Base-by-base conservation (phyloP, 2,113 vertebrate genomes). In the Elanus axillaris region DNA sequence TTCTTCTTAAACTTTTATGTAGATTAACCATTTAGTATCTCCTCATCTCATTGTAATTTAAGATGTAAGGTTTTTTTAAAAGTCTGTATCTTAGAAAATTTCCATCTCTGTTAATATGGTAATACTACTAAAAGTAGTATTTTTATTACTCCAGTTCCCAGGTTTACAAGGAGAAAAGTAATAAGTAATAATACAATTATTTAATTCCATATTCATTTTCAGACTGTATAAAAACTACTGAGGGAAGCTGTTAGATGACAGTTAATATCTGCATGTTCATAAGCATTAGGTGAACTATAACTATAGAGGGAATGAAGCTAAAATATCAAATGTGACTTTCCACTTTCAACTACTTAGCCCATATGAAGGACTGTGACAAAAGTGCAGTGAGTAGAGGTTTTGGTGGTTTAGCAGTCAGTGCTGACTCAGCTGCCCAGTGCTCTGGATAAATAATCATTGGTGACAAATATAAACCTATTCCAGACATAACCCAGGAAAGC, bases 101-200 rank as follows among this genome's bases (percentile, higher is more conserved):
- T 27, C 75, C n/a, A 40, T 26, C 25, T 83, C 74, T 90, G 11
- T 88, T 88, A 77, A 80, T 66, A 36, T 29, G 18, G 22, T 66
- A 79, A 88, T 79, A 32, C 18, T 45, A 68, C 56, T 90, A 78
- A 86, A 84, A 78, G 16, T 12, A 75, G 60, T 29, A 42, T 76
- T 96, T 95, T 88, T 90, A 93, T 92, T 88, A 93, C 48, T 36
- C 7, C 56, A 56, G 55, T 94, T 82, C 69, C 29, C 53, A 92
- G 23, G 16, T 64, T 91, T 90, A 68, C 58, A 50, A 69, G 81
- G 25, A 88, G 31, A 90, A 89, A 92, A 79, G 38, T 53, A 87
- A 50, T 60, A 56, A 62, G 38, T 38, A 85, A 63, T 81, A 80
- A 93, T 56, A 82, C 34, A 78, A 64, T 91, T 63, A 67, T 90